Conservation (phyloP, 2,113 vertebrate species). For the Eulemur macaco region DNA sequence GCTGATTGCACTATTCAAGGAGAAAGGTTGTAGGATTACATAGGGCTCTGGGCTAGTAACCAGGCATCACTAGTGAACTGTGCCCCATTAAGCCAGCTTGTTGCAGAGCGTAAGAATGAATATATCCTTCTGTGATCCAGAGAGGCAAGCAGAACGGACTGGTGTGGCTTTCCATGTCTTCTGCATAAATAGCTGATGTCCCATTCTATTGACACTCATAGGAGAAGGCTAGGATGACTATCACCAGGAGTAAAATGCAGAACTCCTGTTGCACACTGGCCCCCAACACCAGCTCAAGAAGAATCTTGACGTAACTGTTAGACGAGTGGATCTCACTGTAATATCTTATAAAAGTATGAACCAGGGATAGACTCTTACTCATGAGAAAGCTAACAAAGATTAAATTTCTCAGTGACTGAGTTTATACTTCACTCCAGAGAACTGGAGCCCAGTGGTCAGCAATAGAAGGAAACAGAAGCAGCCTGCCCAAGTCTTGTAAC, state of each 20-base stretch:
- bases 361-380: neutral
- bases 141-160: neutral
- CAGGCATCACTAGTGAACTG: neutral
- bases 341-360: neutral
- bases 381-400: neutral
- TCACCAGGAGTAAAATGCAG: neutral
- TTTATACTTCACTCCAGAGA: neutral
- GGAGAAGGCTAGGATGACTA: neutral
- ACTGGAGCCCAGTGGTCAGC: neutral
- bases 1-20: neutral
- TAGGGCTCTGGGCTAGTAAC: neutral
- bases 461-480: neutral
- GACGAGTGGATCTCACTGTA: neutral
- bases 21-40: neutral
- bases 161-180: neutral
- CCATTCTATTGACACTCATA: neutral
- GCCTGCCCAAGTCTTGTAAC: accelerated
- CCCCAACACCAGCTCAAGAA: neutral
- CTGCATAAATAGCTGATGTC: neutral
- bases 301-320: neutral
- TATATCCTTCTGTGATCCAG: neutral
- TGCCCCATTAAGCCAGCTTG: neutral
- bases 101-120: neutral
- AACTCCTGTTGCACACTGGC: neutral
- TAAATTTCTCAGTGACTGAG: neutral